These are phyloP conservation scores for Sesia apiformis DNA, from an alignment of 2,888 invertebrate species.

Conservation along the genomic window DNA sequence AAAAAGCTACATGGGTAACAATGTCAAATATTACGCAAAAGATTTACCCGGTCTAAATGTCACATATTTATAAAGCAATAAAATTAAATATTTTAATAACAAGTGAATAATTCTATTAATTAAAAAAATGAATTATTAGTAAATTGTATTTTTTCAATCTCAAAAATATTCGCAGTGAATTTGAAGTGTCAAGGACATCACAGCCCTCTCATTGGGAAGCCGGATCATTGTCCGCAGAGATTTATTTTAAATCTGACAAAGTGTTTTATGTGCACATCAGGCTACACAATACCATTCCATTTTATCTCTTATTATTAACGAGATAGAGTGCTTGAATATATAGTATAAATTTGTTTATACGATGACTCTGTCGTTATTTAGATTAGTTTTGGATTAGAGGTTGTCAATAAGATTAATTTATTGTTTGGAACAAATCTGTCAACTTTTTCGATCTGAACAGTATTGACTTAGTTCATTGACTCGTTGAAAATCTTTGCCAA, in stretches of 20 bases:
- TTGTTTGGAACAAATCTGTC: not conserved
- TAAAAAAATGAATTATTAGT: too few species aligned
- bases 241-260: constrained; percentile 1
- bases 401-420: not conserved
- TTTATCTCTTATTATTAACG: too few species aligned
- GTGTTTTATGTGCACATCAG: not conserved
- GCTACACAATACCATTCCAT: too few species aligned
- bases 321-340: too few species aligned
- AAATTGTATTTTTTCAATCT: not conserved
- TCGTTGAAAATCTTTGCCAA: too few species aligned
- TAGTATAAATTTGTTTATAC: not conserved
- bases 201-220: not conserved
- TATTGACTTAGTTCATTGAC: not conserved
- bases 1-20: too few species aligned
- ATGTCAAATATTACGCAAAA: too few species aligned
- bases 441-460: not conserved
- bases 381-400: not conserved
- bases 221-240: constrained; percentile 20
- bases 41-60: too few species aligned
- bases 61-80: too few species aligned
- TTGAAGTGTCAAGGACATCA: constrained; percentile 1
- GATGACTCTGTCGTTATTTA: not conserved
- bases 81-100: too few species aligned
- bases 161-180: not conserved
- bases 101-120: too few species aligned